Percentiles rank a stretch among this genome's conserved stretches.
Evolutionary conservation across 1,140 invertebrate genomes (phyloP).

Genomic region (Akabosia matsudoensis): DNA sequence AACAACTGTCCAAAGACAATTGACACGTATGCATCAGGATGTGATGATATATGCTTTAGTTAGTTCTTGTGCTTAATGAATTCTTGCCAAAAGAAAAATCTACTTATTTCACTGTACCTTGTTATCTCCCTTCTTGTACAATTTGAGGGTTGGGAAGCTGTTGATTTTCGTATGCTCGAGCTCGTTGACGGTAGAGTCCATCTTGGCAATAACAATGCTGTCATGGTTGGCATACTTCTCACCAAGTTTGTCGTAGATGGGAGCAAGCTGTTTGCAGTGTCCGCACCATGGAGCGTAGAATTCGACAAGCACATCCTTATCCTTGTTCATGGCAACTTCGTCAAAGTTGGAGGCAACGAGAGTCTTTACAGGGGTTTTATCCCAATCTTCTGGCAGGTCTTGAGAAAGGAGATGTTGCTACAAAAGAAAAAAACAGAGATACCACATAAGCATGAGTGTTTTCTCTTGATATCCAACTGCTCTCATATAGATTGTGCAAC

Average conservation of each 20-base stretch:
- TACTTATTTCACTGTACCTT: slow-evolving; percentile 61
- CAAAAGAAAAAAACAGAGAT: slow-evolving; percentile 37
- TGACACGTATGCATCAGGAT: background rate
- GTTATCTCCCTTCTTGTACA: slow-evolving; percentile 89
- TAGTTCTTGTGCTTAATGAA: background rate
- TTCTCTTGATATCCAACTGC: too few relatives aligned
- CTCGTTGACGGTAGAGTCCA: slow-evolving; percentile 97
- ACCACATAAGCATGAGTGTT: background rate
- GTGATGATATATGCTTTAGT: background rate
- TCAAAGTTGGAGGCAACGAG: slow-evolving; percentile 95
- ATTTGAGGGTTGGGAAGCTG: slow-evolving; percentile 94
- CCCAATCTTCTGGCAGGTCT: slow-evolving; percentile 95
- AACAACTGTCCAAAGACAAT: background rate
- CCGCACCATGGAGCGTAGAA: slow-evolving; percentile 98
- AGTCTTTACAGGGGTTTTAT: slow-evolving; percentile 89
- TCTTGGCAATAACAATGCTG: slow-evolving; percentile 91
- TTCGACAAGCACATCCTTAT: slow-evolving; percentile 94
- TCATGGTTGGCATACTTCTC: slow-evolving; percentile 83
- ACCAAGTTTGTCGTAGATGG: slow-evolving; percentile 85
- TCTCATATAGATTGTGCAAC: background rate
- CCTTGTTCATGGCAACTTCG: slow-evolving; percentile 81
- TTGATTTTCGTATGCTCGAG: slow-evolving; percentile 90
- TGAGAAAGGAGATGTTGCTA: slow-evolving; percentile 86
- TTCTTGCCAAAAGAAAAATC: background rate
- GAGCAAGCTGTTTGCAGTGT: slow-evolving; percentile 93